A percentile compares a stretch with the other conserved stretches of the same genome.
Evolutionary conservation across 2,797 vertebrate genomes (phyloP).

Genomic region (Ptychobarbus kaznakovi): DNA sequence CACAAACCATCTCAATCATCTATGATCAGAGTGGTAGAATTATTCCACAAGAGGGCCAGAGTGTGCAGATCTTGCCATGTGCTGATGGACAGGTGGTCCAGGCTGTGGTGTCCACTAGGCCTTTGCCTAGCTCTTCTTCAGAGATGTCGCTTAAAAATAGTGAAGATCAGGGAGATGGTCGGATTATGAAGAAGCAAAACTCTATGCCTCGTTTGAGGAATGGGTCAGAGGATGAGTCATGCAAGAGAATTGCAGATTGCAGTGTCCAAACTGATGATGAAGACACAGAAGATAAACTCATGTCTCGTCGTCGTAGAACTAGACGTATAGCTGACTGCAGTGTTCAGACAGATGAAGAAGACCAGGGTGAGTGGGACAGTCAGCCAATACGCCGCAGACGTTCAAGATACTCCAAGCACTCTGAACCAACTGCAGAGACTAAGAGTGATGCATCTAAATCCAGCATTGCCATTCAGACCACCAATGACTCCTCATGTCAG

Average conservation of each 20-base stretch:
- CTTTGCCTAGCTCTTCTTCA: conserved; percentile 92
- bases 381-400: conserved; percentile 93
- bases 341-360: conserved; percentile 97
- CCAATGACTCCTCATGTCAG: conserved; percentile 95
- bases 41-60: conserved; percentile 88
- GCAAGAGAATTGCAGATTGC: conserved; percentile 90
- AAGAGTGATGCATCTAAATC: conserved; percentile 86
- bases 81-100: conserved; percentile 82
- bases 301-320: conserved; percentile 87
- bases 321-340: conserved; percentile 95
- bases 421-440: conserved; percentile 84
- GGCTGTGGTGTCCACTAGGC: conserved; percentile 83
- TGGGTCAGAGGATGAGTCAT: conserved; percentile 84
- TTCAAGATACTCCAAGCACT: conserved; percentile 88
- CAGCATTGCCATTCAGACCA: conserved; percentile 96
- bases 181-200: conserved; percentile 93
- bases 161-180: conserved; percentile 86
- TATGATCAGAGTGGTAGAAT: conserved; percentile 87
- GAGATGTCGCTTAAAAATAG: conserved; percentile 93
- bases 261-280: conserved; percentile 98
- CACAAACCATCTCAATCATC: conserved; percentile 81
- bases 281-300: conserved; percentile 91
- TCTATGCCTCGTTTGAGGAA: conserved; percentile 96
- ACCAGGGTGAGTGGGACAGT: conserved; percentile 92
- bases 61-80: conserved; percentile 87